Evolutionary conservation across 2,888 invertebrate species (phyloP).

Genomic region (Lagria hirta): DNA sequence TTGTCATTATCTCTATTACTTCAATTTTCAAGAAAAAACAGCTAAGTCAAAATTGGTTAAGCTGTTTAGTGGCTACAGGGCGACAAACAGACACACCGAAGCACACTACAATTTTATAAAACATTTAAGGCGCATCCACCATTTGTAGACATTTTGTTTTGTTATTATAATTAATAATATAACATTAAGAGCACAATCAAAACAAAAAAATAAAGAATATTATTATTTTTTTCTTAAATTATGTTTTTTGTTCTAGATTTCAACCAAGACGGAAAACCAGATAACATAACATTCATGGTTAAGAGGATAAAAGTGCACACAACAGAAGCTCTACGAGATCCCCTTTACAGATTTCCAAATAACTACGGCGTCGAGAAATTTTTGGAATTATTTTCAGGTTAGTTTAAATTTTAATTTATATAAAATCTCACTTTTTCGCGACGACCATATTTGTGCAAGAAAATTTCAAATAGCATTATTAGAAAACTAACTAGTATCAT

Average conservation of each 20-base stretch:
- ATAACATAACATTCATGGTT: constrained; percentile 94
- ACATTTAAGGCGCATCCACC: no score
- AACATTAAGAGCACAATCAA: no score
- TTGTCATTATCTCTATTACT: no score
- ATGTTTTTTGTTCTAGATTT: constrained; percentile 70
- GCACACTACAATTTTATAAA: no score
- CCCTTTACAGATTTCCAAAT: constrained; percentile 85
- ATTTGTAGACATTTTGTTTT: no score
- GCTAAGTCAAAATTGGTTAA: no score
- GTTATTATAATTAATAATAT: no score
- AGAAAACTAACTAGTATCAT: constrained; percentile 37
- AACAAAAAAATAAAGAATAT: no score
- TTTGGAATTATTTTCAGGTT: constrained; percentile 94
- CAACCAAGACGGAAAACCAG: constrained; percentile 87
- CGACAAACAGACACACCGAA: no score
- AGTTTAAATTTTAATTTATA: constrained; percentile 39
- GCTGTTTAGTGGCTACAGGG: no score
- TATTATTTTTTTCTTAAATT: no score
- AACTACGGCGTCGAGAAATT: constrained; percentile 99
- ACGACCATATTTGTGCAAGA: constrained; percentile 13
- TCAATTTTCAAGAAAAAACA: no score
- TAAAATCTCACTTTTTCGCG: neutral
- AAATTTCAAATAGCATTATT: constrained; percentile 40
- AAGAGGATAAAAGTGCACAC: constrained; percentile 94
- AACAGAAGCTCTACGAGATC: constrained; percentile 79